phyloP scores from a whole-genome alignment of 2,888 invertebrate genomes.

The Sclerodermus sp. region DNA sequence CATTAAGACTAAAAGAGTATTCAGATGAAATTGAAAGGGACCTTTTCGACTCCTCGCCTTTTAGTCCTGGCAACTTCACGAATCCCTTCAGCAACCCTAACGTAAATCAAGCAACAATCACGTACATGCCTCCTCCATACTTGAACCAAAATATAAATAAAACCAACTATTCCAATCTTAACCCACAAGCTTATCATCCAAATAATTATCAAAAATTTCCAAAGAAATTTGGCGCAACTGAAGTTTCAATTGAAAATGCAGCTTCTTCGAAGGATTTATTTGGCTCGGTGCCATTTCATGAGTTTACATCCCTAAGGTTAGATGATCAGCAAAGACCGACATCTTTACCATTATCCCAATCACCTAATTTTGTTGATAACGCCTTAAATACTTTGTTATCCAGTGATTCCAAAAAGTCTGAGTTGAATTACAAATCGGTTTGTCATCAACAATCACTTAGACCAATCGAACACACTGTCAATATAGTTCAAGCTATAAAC shows the following conservation, averaged over 20 bases:
- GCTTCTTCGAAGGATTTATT: slow-evolving; percentile 45
- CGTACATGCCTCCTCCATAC: not conserved
- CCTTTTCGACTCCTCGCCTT: slow-evolving; percentile 56
- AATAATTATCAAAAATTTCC: slow-evolving; percentile 1
- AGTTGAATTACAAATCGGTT: not conserved
- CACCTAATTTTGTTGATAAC: slow-evolving; percentile 41
- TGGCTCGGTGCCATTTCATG: slow-evolving; percentile 53
- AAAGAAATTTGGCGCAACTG: slow-evolving; percentile 42
- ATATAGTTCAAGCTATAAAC: slow-evolving; percentile 37
- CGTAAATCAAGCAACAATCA: not conserved
- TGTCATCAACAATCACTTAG: slow-evolving; percentile 14
- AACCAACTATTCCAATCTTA: too few species aligned
- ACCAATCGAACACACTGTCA: slow-evolving; percentile 31
- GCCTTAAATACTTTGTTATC: slow-evolving; percentile 32
- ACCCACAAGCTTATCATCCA: not conserved
- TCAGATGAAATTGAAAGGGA: slow-evolving; percentile 37
- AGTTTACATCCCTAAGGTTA: slow-evolving; percentile 40
- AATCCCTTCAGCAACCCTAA: slow-evolving; percentile 52
- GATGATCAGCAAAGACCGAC: slow-evolving; percentile 42
- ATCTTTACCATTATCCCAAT: slow-evolving; percentile 43
- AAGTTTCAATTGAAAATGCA: slow-evolving; percentile 42
- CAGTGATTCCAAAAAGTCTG: slow-evolving; percentile 13
- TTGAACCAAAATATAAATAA: too few species aligned
- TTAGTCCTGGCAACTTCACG: slow-evolving; percentile 44
- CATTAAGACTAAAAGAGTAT: not conserved